Evolutionary conservation across 2,797 vertebrate species (phyloP).

Genomic region (Sphenopsis melanotis): DNA sequence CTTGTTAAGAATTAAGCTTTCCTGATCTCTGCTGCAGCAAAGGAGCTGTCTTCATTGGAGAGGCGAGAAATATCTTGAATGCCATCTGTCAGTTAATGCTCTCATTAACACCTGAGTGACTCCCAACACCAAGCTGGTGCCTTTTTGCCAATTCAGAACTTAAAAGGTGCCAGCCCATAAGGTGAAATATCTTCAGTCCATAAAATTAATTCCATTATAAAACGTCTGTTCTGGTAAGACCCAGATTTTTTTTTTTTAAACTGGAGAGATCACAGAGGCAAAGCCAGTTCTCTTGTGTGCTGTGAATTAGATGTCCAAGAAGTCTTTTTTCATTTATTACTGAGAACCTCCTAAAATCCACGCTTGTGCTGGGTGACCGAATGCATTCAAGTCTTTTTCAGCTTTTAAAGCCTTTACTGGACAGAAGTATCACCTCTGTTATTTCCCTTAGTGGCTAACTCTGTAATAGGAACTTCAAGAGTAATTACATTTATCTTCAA

Average conservation of each 20-base stretch:
- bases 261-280: neutral
- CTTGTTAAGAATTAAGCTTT: conserved; percentile 52
- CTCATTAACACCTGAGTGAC: conserved; percentile 66
- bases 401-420: neutral
- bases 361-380: neutral
- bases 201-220: conserved; percentile 37
- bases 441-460: neutral
- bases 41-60: conserved; percentile 9
- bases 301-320: neutral
- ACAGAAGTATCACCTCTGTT: neutral
- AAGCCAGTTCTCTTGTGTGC: neutral
- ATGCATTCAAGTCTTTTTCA: neutral
- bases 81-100: conserved; percentile 57
- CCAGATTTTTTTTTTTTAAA: conserved; percentile 1
- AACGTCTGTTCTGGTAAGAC: neutral
- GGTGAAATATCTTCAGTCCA: conserved; percentile 47
- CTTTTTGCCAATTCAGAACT: conserved; percentile 42
- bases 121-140: conserved; percentile 35
- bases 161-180: conserved; percentile 40
- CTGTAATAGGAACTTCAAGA: neutral
- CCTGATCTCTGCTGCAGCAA: conserved; percentile 22
- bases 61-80: conserved; percentile 49
- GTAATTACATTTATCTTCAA: neutral
- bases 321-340: neutral
- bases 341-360: neutral